A percentile compares a stretch with the other conserved stretches of the same genome.
Conservation (phyloP, 1,140 invertebrate genomes). For the Diorhabda carinulata region DNA sequence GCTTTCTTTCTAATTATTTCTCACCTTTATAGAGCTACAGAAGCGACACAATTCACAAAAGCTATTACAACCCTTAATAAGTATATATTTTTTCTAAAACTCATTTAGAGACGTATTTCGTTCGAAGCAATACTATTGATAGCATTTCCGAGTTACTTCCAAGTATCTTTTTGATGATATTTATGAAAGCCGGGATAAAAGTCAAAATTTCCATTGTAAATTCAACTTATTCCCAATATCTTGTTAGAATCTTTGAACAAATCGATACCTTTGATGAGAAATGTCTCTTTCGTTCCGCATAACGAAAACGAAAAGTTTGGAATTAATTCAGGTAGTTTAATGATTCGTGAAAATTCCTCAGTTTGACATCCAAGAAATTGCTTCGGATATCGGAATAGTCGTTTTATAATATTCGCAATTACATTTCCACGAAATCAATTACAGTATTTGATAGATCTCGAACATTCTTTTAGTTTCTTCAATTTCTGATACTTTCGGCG, state of each 20-base stretch:
- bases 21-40: too few relatives aligned
- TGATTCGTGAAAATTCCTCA: slow-evolving; percentile 13
- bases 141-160: not conserved
- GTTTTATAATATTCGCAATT: slow-evolving; percentile 12
- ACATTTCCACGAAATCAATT: slow-evolving; percentile 7
- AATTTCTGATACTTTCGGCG: not conserved
- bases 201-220: not conserved
- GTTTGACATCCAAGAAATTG: slow-evolving; percentile 10
- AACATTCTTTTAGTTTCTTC: not conserved
- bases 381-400: slow-evolving; percentile 1
- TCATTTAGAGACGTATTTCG: too few relatives aligned
- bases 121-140: too few relatives aligned
- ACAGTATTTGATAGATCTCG: not conserved
- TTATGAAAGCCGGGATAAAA: not conserved
- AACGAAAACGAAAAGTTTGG: slow-evolving; percentile 8
- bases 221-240: slow-evolving; percentile 1
- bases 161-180: not conserved
- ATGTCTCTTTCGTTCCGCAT: not conserved
- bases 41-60: too few relatives aligned
- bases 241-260: slow-evolving; percentile 2
- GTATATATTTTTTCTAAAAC: too few relatives aligned
- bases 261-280: slow-evolving; percentile 1
- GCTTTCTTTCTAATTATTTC: too few relatives aligned
- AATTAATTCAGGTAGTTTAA: slow-evolving; percentile 12
- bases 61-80: too few relatives aligned